These are phyloP conservation scores for Argentina silus DNA, from an alignment of 2,797 vertebrate species.

Conservation along the genomic window DNA sequence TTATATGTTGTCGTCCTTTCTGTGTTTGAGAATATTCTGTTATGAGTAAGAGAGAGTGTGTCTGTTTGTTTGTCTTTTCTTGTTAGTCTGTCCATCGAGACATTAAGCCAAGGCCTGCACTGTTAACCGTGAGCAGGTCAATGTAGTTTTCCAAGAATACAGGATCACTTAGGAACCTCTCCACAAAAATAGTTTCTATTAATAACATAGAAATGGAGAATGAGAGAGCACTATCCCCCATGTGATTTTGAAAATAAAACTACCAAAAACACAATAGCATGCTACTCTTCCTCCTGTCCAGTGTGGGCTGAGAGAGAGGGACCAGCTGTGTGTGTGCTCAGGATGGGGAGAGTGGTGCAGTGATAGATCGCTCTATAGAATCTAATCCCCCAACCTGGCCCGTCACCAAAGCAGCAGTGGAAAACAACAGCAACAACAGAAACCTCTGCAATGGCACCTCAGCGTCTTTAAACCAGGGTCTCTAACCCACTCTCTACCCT, in stretches of 20 bases:
- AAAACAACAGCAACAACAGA: conserved; percentile 41
- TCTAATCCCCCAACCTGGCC: conserved; percentile 31
- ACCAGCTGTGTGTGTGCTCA: conserved; percentile 12
- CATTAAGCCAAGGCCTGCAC: background rate
- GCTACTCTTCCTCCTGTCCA: background rate
- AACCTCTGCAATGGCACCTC: conserved; percentile 37
- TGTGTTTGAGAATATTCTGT: too few relatives aligned
- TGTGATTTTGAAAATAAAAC: background rate
- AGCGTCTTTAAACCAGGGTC: conserved; percentile 13
- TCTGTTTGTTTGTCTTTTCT: background rate
- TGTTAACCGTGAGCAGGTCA: background rate
- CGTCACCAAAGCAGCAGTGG: conserved; percentile 38
- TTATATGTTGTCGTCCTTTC: too few relatives aligned
- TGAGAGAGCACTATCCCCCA: background rate
- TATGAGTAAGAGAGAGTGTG: too few relatives aligned
- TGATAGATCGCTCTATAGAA: conserved; percentile 32
- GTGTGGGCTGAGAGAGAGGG: background rate
- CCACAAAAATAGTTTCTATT: background rate
- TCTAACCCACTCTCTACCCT: background rate
- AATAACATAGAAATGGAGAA: background rate
- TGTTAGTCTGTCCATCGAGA: conserved; percentile 15
- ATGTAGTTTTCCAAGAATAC: background rate
- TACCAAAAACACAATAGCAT: background rate
- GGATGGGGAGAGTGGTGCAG: conserved; percentile 25
- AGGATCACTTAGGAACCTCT: too few relatives aligned